These are phyloP conservation scores for Sinocyclocheilus maitianheensis DNA, from an alignment of 2,113 vertebrate species.

Conservation along the genomic window DNA sequence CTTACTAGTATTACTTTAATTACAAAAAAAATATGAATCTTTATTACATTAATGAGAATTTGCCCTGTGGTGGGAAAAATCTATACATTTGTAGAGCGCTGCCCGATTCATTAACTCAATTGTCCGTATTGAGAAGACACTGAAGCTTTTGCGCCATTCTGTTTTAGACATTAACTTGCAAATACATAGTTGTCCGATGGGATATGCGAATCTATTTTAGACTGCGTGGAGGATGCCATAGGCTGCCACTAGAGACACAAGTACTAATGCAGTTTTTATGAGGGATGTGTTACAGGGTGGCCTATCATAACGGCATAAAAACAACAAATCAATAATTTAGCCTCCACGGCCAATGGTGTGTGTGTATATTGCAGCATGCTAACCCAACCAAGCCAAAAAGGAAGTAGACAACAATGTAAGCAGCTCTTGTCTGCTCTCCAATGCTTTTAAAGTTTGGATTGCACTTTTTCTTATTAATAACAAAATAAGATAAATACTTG, in stretches of 20 bases:
- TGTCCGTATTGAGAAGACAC: not conserved
- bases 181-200: not conserved
- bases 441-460: not conserved
- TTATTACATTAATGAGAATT: too few relatives aligned
- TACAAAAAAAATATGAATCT: too few relatives aligned
- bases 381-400: not conserved
- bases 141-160: not conserved
- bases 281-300: slow-evolving; percentile 24
- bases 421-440: not conserved
- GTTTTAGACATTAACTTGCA: not conserved
- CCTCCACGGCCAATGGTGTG: slow-evolving; percentile 7
- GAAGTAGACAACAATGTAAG: not conserved
- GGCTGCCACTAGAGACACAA: slow-evolving; percentile 9
- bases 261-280: slow-evolving; percentile 27
- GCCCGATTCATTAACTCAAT: not conserved
- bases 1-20: too few relatives aligned
- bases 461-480: not conserved
- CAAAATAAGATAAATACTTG: not conserved
- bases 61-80: not conserved
- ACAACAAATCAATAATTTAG: slow-evolving; percentile 38
- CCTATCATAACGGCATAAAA: slow-evolving; percentile 29
- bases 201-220: not conserved
- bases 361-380: not conserved
- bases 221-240: not conserved
- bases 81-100: not conserved